Base-by-base conservation (phyloP, 2,797 vertebrate genomes). In the Eidolon dupreanum region DNA sequence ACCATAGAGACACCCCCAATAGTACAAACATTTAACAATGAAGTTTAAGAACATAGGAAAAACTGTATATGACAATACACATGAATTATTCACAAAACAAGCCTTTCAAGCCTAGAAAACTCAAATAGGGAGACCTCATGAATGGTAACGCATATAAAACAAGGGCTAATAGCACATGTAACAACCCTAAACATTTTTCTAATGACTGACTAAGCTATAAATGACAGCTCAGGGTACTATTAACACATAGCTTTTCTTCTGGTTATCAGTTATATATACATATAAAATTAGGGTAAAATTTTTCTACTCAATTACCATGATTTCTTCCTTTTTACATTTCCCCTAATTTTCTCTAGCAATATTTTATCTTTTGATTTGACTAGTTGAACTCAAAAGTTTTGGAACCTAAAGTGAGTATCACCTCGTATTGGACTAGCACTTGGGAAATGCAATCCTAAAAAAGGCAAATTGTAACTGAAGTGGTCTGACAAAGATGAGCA, bases 281-380 rank as follows among this genome's bases (percentile, higher is more conserved):
- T 41, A 91, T 24, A 83, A 85, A 90, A 53, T 79, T 38, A 75
- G 53, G 46, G 51, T 63, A 53, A 57, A 28, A 20, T 83, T 38
- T 81, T 38, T 13, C 31, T 68, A 57, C 55, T 43, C 46, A 68
- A 36, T 91, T 66, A 57, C 26, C 61, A 78, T n/a, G 1, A 15
- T 61, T 77, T 95, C n/a, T 78, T 95, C 65, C 73, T 82, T 71
- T 71, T 86, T 74, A 75, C 19, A 33, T 63, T 61, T 79, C 41
- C 53, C 78, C 83, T 85, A 70, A 57, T 95, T 95, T 88, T 75
- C 86, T 88, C 89, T 79, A 51, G 59, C n/a, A 82, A 89, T 68
- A 57, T 33, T 93, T 90, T 95, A 49, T 93, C 94, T 94, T 97
- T 97, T 97, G 96, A 96, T 97, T 94, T 96, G 79, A 81, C 46